Base-by-base conservation (phyloP, 2,888 invertebrate species). In the Heliconius cydno region DNA sequence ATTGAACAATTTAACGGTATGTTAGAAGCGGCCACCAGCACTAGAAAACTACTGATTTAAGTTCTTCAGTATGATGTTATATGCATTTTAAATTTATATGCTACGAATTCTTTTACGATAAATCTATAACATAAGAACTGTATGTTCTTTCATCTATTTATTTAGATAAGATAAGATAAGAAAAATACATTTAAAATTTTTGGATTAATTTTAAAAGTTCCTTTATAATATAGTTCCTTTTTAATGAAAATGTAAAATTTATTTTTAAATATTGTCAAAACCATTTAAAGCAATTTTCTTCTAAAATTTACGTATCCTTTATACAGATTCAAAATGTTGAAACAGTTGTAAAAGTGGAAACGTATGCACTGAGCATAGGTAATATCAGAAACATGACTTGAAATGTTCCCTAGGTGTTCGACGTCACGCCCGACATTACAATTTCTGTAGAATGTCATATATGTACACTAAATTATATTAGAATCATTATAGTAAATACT, bases 1-100 rank as follows among this genome's bases (percentile, higher is more conserved):
- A 94, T 94, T 93, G 94, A 94, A 92, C 94, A 94, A 94, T 94
- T 94, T 93, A 90, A 77, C 79, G 79, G 79, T 80, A 70, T 79
- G 80, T 82, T 79, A 79, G 76, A 72, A 82, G 76, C 79, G 68
- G 77, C 72, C 68, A 80, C 68, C 73, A 41, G 76, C 19, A 46
- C 74, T 75, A 68, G 75, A 63, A 75, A 71, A 76, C n/a, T 79
- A 71, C 10, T 65, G 71, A 57, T 65, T 79, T 79, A 65, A 76
- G 46, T 25, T 66, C 22, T 65, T 41, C 15, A 46, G 41, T 70
- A 65, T 25, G n/a, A 57, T 73, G 34, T 12, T 73, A 73, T 63
- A 41, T 65, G 71, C 70, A 41, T 46, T 13, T 41, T 25, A 63
- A 41, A 41, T 68, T 68, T n/a, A 38, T 38, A n/a, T 4, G 2